phyloP scores from a whole-genome alignment of 2,888 invertebrate genomes.

The Lysandra bellargus region DNA sequence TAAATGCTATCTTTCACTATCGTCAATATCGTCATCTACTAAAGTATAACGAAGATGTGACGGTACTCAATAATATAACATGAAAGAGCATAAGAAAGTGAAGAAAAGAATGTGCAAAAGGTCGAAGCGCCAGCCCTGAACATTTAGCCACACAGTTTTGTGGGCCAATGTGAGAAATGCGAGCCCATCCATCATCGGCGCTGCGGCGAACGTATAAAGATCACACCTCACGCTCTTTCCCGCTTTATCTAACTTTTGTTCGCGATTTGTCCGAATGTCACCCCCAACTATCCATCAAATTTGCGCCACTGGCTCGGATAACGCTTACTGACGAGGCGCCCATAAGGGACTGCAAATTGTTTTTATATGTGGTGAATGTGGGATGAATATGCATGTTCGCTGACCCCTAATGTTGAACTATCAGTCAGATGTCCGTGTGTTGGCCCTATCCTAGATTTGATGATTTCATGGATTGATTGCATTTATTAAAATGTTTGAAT shows the following conservation, averaged over 20 bases:
- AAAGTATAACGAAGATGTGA: too few species aligned
- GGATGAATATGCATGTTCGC: background rate
- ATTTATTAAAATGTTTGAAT: background rate
- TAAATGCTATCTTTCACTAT: too few species aligned
- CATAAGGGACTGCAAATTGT: slow-evolving; percentile 29
- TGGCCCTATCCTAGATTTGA: background rate
- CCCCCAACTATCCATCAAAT: slow-evolving; percentile 44
- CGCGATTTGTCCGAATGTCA: slow-evolving; percentile 49
- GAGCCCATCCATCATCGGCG: slow-evolving; percentile 56
- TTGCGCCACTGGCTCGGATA: slow-evolving; percentile 39
- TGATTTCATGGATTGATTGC: background rate
- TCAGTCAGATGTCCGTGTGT: background rate
- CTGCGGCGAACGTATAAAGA: slow-evolving; percentile 50
- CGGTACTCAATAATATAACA: too few species aligned
- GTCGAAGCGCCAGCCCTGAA: slow-evolving; percentile 25
- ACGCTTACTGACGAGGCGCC: slow-evolving; percentile 40
- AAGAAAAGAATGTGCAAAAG: background rate
- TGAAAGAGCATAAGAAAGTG: background rate
- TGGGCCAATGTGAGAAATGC: slow-evolving; percentile 60
- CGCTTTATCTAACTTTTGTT: slow-evolving; percentile 55
- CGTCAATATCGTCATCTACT: too few species aligned
- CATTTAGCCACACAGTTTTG: slow-evolving; percentile 35
- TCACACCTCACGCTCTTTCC: slow-evolving; percentile 55
- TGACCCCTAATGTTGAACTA: background rate
- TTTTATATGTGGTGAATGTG: background rate